A percentile compares a stretch with the other conserved stretches of the same genome.
Conservation (phyloP, 2,113 vertebrate species). For the Pachyramphus minor region DNA sequence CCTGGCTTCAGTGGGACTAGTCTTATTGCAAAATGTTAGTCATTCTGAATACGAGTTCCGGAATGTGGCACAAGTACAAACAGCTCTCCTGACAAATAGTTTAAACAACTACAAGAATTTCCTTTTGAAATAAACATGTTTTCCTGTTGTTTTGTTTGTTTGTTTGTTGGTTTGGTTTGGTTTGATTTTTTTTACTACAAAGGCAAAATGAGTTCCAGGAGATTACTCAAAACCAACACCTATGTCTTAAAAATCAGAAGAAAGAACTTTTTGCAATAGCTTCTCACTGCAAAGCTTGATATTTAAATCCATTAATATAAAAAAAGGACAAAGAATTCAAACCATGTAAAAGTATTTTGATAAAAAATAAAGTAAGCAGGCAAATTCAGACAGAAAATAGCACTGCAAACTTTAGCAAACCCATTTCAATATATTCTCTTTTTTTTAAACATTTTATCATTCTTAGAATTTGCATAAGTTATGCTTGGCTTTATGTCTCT, state of each 20-base stretch:
- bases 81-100: not conserved
- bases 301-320: not conserved
- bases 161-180: too few species aligned
- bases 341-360: not conserved
- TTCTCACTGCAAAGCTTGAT: not conserved
- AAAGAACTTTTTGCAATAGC: not conserved
- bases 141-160: not conserved
- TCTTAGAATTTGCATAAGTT: not conserved
- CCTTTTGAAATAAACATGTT: not conserved
- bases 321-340: not conserved
- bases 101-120: not conserved
- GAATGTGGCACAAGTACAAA: not conserved
- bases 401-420: not conserved
- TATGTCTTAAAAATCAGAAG: not conserved
- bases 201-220: not conserved
- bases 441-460: not conserved
- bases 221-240: not conserved
- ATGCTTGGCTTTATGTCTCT: not conserved
- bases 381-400: not conserved
- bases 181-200: not conserved
- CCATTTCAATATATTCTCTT: not conserved
- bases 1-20: not conserved
- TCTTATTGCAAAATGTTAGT: slow-evolving; percentile 1
- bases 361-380: not conserved
- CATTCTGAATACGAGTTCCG: not conserved